Evolutionary conservation across 1,140 invertebrate genomes (phyloP).

Genomic region (Drosophila setifemur): DNA sequence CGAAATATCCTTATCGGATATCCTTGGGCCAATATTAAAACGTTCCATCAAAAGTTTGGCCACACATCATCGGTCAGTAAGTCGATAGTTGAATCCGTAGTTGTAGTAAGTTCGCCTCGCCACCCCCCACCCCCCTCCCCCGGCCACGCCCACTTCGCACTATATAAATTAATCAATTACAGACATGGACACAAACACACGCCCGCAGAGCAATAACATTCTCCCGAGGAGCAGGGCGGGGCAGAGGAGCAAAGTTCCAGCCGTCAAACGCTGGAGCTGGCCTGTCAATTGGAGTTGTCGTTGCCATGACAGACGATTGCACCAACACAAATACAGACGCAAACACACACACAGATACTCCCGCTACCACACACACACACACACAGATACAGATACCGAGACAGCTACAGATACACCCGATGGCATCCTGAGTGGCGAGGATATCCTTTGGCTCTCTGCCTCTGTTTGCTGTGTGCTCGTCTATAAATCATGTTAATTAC

Average conservation of each 20-base stretch:
- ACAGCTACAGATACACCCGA: too few relatives aligned
- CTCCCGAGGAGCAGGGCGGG: conserved; percentile 18
- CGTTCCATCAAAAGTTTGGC: conserved; percentile 19
- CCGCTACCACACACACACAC: conserved; percentile 2
- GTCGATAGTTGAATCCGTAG: neutral
- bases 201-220: conserved; percentile 37
- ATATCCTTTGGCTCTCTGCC: conserved; percentile 59
- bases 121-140: conserved; percentile 15
- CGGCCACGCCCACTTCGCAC: conserved; percentile 28
- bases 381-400: neutral
- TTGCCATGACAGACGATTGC: conserved; percentile 71
- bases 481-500: conserved; percentile 81
- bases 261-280: conserved; percentile 62
- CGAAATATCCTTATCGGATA: neutral
- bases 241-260: conserved; percentile 2
- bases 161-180: conserved; percentile 78
- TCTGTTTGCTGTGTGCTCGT: conserved; percentile 75
- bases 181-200: conserved; percentile 23
- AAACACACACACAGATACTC: conserved; percentile 7
- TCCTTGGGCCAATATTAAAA: neutral
- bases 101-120: conserved; percentile 15
- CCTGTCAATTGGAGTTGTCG: conserved; percentile 68
- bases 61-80: neutral
- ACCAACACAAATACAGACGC: conserved; percentile 39
- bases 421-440: conserved; percentile 11